Base-by-base conservation (phyloP, 2,797 vertebrate genomes). In the Acestrorhynchus altus region DNA sequence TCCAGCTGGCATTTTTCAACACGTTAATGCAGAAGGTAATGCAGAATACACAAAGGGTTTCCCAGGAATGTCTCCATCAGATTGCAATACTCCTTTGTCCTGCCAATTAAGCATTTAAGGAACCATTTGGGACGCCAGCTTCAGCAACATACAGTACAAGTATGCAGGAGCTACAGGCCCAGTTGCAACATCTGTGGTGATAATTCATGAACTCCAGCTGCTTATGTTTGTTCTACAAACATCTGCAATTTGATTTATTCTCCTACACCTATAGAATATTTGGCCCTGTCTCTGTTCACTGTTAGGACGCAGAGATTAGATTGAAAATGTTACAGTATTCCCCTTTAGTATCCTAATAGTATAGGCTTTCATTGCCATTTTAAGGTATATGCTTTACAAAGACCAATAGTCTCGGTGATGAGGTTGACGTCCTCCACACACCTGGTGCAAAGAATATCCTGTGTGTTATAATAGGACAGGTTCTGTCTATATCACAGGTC, bases 141-240 rank as follows among this genome's bases (percentile, higher is more conserved):
- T n/a, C n/a, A n/a, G n/a, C n/a, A n/a, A n/a, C n/a, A n/a, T n/a
- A n/a, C n/a, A n/a, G n/a, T n/a, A n/a, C n/a, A n/a, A n/a, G n/a
- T n/a, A n/a, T n/a, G n/a, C n/a, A n/a, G n/a, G n/a, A n/a, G n/a
- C n/a, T n/a, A n/a, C n/a, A n/a, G n/a, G n/a, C n/a, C n/a, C n/a
- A n/a, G n/a, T n/a, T n/a, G n/a, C n/a, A n/a, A n/a, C 31, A 68
- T 8, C 44, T 59, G 42, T 44, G 68, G 13, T 22, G 1, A 51
- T 39, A 24, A 49, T 68, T 51, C 60, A 20, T 8, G 61, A 60
- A 69, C 56, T 40, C 65, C 28, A 69, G 44, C 47, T 61, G 63
- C n/a, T 24, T 28, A 46, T 31, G 10, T 54, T 51, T 76, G 8
- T 76, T 59, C 22, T 26, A 57, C 60, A 39, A 63, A 35, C 15